phyloP scores from a whole-genome alignment of 1,140 invertebrate genomes.

The Lepidurus arcticus region DNA sequence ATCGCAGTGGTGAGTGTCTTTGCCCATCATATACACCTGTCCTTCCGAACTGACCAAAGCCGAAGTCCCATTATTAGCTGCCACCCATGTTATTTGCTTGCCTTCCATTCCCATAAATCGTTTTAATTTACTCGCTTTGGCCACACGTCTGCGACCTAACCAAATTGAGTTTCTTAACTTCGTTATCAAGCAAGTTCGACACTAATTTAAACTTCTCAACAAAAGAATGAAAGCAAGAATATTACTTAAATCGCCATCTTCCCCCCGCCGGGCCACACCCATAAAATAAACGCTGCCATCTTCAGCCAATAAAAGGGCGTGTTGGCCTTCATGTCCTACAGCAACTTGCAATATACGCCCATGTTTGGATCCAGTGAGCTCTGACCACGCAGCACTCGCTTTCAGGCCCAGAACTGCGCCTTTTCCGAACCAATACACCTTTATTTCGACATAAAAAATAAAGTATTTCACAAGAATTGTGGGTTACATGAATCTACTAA shows the following conservation, averaged over 20 bases:
- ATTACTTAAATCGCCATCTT: conserved; percentile 75
- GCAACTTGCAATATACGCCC: conserved; percentile 70
- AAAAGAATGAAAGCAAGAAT: conserved; percentile 26
- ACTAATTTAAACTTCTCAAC: neutral
- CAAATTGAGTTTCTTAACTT: neutral
- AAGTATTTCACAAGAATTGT: neutral
- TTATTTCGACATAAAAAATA: neutral
- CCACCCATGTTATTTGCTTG: conserved; percentile 69
- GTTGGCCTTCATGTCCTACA: conserved; percentile 87
- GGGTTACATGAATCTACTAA: neutral
- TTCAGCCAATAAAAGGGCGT: conserved; percentile 79
- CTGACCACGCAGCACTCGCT: conserved; percentile 54
- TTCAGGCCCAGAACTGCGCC: conserved; percentile 67
- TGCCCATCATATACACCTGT: conserved; percentile 86
- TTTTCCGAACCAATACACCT: conserved; percentile 62
- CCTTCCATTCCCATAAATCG: conserved; percentile 86
- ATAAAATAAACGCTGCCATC: conserved; percentile 83
- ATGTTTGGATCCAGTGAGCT: conserved; percentile 67
- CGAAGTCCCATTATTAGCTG: conserved; percentile 91
- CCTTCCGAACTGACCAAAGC: conserved; percentile 85
- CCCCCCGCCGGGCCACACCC: conserved; percentile 82
- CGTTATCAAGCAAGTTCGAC: conserved; percentile 7
- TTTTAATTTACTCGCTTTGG: conserved; percentile 85
- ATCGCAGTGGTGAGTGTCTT: conserved; percentile 86
- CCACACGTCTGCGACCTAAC: conserved; percentile 59